phyloP scores from a whole-genome alignment of 1,140 invertebrate species.

The Armadillidium nasatum region DNA sequence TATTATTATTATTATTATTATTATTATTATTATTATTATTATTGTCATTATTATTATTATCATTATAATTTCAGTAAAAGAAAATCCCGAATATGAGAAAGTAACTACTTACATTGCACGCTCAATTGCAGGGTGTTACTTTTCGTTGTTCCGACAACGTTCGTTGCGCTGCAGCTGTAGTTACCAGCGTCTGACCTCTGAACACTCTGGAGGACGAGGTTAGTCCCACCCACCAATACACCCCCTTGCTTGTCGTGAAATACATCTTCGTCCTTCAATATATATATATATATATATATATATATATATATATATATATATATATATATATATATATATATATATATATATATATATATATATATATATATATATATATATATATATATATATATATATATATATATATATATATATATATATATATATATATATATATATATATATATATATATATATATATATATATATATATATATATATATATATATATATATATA shows the following conservation, averaged over 20 bases:
- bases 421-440: not conserved
- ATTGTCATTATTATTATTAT: too few species aligned
- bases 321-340: conserved; percentile 6
- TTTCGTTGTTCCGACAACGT: conserved; percentile 60
- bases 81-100: too few species aligned
- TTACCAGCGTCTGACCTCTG: conserved; percentile 56
- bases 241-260: conserved; percentile 56
- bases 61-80: too few species aligned
- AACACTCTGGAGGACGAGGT: conserved; percentile 53
- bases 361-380: not conserved
- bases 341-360: not conserved
- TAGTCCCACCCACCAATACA: conserved; percentile 55
- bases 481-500: conserved; percentile 6
- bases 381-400: not conserved
- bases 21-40: too few species aligned
- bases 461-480: conserved; percentile 5
- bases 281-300: not conserved
- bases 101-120: conserved; percentile 40
- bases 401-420: conserved; percentile 10
- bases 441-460: not conserved
- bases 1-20: too few species aligned
- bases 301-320: conserved; percentile 8
- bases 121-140: conserved; percentile 49
- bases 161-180: conserved; percentile 64
- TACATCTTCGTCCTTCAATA: conserved; percentile 52